Base-by-base conservation (phyloP, 1,140 invertebrate genomes). In the Lethrus apterus region DNA sequence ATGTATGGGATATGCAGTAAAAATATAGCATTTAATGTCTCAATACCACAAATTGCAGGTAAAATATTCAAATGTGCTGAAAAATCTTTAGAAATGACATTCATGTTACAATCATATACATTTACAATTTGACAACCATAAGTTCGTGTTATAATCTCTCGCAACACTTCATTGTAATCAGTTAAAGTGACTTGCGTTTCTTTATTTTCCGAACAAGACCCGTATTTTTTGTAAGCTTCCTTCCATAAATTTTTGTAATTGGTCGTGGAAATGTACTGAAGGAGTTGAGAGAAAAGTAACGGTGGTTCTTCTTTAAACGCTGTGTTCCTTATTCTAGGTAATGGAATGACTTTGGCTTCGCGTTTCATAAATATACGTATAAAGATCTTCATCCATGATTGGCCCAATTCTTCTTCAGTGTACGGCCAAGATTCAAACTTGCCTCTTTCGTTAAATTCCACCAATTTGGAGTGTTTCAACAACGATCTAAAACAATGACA, bases 181-280 rank as follows among this genome's bases (percentile, higher is more conserved):
- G 59, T 56, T 40, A 70, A 55, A 18, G 56, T 62, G 35, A 65
- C 52, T 47, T 64, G 57, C 56, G 45, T 64, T 63, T 52, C 64
- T 62, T 66, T 56, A 56, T 66, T 55, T 58, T 71, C 48, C 59
- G 29, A 32, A 42, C 41, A 40, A 15, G 4, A 31, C 70, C 72
- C 77, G 69, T 86, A 85, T 70, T 84, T 86, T 58, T 85, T 86
- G 57, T 83, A 86, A 4, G 82, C 78, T 56, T 86, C 79, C 63
- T 88, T 87, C 87, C 86, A 90, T 41, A 89, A 68, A 66, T 86
- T 87, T 58, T 81, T 78, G 59, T 85, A 84, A 71, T 89, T 90
- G 21, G 76, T 84, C 60, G 85, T 78, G 0, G 82, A 77, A 44
- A 89, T 80, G 73, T 87, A 87, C 58, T 84, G 81, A 10, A 89